phyloP scores from a whole-genome alignment of 30 jellyfish, hydroid and myxozoan species.

The Turritopsis rubra region DNA sequence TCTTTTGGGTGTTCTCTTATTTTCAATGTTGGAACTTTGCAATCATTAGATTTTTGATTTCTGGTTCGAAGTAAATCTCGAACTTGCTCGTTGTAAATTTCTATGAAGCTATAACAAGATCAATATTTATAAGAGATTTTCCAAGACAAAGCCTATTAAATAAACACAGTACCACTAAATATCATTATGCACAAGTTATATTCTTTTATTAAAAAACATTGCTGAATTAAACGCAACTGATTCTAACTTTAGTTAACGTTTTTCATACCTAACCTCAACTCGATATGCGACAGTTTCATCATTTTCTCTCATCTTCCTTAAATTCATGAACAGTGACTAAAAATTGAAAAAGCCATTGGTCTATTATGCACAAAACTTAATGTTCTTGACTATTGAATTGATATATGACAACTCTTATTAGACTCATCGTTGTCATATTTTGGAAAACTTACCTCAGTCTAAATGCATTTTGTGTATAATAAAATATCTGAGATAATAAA shows the following conservation, averaged over 20 bases:
- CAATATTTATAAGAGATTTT: background rate
- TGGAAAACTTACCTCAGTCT: too few species aligned
- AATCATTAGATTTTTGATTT: conserved; percentile 27
- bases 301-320: conserved; percentile 47
- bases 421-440: too few species aligned
- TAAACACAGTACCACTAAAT: too few species aligned
- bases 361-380: background rate
- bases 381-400: too few species aligned
- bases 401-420: too few species aligned
- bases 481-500: too few species aligned
- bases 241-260: background rate
- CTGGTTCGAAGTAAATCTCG: conserved; percentile 76
- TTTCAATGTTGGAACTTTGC: conserved; percentile 35
- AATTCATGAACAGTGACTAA: conserved; percentile 64
- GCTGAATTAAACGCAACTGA: too few species aligned
- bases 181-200: too few species aligned
- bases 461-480: too few species aligned
- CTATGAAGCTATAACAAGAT: conserved; percentile 53
- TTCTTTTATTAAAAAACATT: too few species aligned
- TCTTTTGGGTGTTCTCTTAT: conserved; percentile 95
- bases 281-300: conserved; percentile 73
- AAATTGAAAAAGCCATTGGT: background rate
- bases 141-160: too few species aligned
- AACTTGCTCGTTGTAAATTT: conserved; percentile 81
- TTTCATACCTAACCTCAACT: conserved; percentile 76